Conservation (phyloP, 1,140 invertebrate genomes). For the Dreissena rostriformis region DNA sequence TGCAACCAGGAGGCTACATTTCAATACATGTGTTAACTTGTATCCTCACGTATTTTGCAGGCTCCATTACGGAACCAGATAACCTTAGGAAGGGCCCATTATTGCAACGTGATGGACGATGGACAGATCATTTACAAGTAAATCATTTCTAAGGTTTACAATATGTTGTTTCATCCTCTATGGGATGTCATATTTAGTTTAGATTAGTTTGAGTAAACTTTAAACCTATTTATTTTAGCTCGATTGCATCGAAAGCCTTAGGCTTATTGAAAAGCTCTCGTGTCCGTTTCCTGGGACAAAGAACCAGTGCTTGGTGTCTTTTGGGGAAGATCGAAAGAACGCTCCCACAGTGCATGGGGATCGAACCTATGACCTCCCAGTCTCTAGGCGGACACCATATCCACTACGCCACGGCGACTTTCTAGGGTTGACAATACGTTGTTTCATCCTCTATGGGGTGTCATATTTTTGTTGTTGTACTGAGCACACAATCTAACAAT, state of each 20-base stretch:
- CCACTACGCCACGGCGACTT: too few relatives aligned
- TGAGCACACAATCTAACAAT: too few relatives aligned
- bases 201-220: neutral
- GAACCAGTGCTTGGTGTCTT: neutral
- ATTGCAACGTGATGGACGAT: constrained; percentile 63
- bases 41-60: constrained; percentile 18
- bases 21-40: too few relatives aligned
- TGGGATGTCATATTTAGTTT: neutral
- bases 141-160: neutral
- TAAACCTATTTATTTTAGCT: neutral
- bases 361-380: too few relatives aligned
- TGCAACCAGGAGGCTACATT: too few relatives aligned
- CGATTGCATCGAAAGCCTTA: neutral
- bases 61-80: constrained; percentile 56
- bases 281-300: neutral
- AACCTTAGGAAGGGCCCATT: constrained; percentile 61
- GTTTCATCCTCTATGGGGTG: neutral
- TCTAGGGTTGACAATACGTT: neutral
- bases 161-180: neutral
- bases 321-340: too few relatives aligned
- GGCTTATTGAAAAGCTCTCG: neutral
- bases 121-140: constrained; percentile 60
- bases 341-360: too few relatives aligned
- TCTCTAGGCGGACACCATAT: too few relatives aligned
- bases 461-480: too few relatives aligned